A percentile compares a stretch with the other conserved stretches of the same genome.
Conservation (phyloP, 2,113 vertebrate species). For the Rhadina sibilatrix region DNA sequence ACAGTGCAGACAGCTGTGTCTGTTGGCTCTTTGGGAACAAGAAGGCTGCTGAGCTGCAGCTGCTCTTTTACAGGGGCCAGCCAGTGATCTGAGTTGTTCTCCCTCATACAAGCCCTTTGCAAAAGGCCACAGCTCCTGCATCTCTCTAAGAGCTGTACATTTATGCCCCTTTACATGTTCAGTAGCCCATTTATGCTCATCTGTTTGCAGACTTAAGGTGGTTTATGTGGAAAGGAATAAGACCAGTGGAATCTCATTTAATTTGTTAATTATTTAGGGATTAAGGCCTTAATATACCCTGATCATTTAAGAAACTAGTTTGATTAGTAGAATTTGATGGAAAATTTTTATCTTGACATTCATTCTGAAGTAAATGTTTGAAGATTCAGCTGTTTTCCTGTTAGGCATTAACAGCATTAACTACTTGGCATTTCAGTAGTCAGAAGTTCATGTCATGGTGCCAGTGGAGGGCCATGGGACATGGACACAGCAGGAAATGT, state of each 20-base stretch:
- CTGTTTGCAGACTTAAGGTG: background rate
- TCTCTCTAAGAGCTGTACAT: background rate
- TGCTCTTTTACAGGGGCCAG: background rate
- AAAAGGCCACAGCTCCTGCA: background rate
- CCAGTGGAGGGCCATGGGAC: background rate
- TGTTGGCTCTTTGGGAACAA: background rate
- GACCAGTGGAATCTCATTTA: background rate
- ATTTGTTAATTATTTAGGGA: background rate
- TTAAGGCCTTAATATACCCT: background rate
- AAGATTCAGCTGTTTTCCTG: background rate
- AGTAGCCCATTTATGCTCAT: background rate
- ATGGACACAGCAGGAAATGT: background rate
- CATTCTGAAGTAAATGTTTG: background rate
- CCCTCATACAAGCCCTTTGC: background rate
- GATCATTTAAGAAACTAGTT: background rate
- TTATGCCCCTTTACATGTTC: background rate
- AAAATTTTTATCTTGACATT: background rate
- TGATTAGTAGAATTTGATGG: background rate
- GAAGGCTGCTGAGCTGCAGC: background rate
- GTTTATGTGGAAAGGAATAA: background rate
- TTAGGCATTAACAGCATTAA: background rate
- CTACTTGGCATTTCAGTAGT: background rate
- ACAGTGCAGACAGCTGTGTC: background rate
- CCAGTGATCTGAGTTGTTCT: background rate
- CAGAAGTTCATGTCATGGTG: background rate